Evolutionary conservation across 1,140 invertebrate genomes (phyloP), one percentile per base, ranked within the genome.

Genomic region (Brachionus sp.): DNA sequence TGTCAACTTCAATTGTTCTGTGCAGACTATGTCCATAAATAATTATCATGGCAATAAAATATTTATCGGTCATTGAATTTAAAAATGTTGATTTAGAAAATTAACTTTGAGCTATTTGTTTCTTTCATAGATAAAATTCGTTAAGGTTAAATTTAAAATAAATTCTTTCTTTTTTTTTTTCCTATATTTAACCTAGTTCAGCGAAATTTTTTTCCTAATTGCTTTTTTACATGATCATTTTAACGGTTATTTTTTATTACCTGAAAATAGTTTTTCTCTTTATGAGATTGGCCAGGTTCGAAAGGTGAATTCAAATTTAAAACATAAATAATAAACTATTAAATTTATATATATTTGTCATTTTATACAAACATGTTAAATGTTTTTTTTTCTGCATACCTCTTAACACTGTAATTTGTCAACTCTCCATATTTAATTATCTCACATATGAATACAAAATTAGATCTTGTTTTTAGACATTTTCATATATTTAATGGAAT

Each of bases 51-150:
- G 44, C 44, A 75, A 75, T 46, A 75, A 46, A 75, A 75, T 75
- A 68, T 46, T 75, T 44, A 75, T 75, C 70, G 70, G 70, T 75
- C 70, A 75, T 75, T 75, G 70, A 75, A 75, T 75, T 75, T 75
- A 19, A 75, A 29, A 42, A 75, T 46, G 42, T 70, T 70, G 66
- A 70, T 37, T 70, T 70, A 46, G 23, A 46, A 75, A 75, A 46
- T 75, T 75, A 75, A 44, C 70, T 75, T 75, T 44, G 29, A 75
- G 70, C 70, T 46, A 75, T 75, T 75, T 75, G 33, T 73, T 73
- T 73, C 19, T 75, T 46, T 46, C 44, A 46, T 29, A 35, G 39
- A 70, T 39, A 66, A 70, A 70, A 70, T 37, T 70, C 66, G 66
- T 46, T 46, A 75, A 75, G 70, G 70, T 75, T 75, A 75, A 75